Evolutionary conservation across 2,888 invertebrate genomes (phyloP).

Genomic region (Thera britannica): DNA sequence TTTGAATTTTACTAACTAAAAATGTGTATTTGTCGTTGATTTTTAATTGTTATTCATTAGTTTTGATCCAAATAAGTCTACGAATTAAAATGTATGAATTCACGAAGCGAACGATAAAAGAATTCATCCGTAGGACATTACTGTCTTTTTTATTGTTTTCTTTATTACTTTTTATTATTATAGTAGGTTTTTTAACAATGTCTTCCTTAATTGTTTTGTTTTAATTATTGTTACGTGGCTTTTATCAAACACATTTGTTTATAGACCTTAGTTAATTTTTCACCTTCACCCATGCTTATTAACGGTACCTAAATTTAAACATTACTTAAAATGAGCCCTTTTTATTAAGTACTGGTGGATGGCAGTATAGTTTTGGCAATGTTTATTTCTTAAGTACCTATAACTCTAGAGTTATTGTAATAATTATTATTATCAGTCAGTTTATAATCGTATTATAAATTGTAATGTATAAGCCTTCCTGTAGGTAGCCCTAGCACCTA

Average conservation of each 20-base stretch:
- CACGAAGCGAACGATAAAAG: too few relatives aligned
- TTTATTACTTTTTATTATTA: background rate
- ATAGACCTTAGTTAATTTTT: conserved; percentile 2
- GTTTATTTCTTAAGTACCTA: background rate
- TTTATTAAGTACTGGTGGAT: background rate
- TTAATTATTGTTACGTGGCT: conserved; percentile 26
- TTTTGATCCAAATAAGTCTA: too few relatives aligned
- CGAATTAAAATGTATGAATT: too few relatives aligned
- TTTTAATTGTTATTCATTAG: too few relatives aligned
- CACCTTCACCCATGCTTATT: background rate
- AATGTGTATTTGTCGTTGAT: too few relatives aligned
- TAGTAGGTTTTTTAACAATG: conserved; percentile 5
- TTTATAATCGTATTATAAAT: conserved; percentile 22
- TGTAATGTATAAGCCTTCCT: conserved; percentile 9
- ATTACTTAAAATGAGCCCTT: background rate
- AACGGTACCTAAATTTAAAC: too few relatives aligned
- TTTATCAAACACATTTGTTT: conserved; percentile 9
- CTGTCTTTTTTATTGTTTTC: background rate
- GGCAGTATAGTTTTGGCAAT: background rate
- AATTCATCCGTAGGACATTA: too few relatives aligned
- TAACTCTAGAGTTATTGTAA: background rate
- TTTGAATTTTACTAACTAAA: too few relatives aligned
- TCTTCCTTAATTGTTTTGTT: conserved; percentile 33
- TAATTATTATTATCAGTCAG: conserved; percentile 13
- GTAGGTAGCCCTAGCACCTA: background rate